Percentiles rank a stretch among this genome's conserved stretches.
Evolutionary conservation across 2,113 vertebrate species (phyloP).

Genomic region (Cyphotilapia sp.): DNA sequence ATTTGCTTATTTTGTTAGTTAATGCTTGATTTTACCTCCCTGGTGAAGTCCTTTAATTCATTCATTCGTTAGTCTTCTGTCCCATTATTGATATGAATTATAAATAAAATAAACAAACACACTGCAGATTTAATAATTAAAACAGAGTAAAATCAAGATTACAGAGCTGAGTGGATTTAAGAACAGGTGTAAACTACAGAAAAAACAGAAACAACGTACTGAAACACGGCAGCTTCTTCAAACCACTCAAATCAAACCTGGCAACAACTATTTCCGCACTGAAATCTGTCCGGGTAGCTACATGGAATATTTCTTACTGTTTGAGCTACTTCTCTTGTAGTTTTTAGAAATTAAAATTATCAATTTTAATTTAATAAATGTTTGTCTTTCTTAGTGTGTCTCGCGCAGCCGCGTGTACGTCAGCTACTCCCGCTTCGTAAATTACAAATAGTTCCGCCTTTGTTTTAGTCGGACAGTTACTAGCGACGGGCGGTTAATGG

Average conservation of each 20-base stretch:
- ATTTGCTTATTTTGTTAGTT: not conserved
- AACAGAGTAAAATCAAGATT: not conserved
- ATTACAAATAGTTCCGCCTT: not conserved
- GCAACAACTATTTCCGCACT: not conserved
- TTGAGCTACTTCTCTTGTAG: not conserved
- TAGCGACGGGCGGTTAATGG: not conserved
- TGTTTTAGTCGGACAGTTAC: not conserved
- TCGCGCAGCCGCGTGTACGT: accelerated
- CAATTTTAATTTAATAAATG: not conserved
- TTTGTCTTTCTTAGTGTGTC: not conserved
- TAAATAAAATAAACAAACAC: not conserved
- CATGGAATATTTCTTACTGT: not conserved
- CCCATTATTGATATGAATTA: not conserved
- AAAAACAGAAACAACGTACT: not conserved
- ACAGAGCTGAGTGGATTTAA: not conserved
- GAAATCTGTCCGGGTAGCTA: not conserved
- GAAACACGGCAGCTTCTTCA: not conserved
- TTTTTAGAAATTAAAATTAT: not conserved
- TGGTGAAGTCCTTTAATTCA: not conserved
- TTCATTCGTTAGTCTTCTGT: not conserved
- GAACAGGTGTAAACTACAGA: not conserved
- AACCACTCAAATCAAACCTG: not conserved
- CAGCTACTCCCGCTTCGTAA: not conserved
- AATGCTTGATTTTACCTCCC: not conserved
- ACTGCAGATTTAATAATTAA: not conserved